Evolutionary conservation across 2,113 vertebrate species (phyloP).

Genomic region (Oryctolagus cuniculus): mOryCun1.1 NC_091453.1:39813001-39813500

Average conservation of each 20-base stretch:
- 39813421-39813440: not conserved
- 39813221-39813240: constrained; percentile 13
- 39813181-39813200: not conserved
- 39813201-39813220: not conserved
- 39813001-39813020: constrained; percentile 3
- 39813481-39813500: not conserved
- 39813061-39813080: not conserved
- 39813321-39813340: not conserved
- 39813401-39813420: not conserved
- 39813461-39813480: not conserved
- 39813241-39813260: not conserved
- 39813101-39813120: not conserved
- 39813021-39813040: constrained; percentile 10
- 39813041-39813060: constrained; percentile 14
- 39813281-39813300: not conserved
- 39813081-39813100: not conserved
- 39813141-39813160: constrained; percentile 48
- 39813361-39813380: not conserved
- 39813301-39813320: not conserved
- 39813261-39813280: not conserved
- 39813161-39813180: constrained; percentile 27
- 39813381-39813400: not conserved
- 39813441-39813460: not conserved
- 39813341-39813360: not conserved
- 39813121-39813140: constrained; percentile 24